These are phyloP conservation scores for Drosophila rhopaloa DNA, from an alignment of 1,140 invertebrate genomes.

Conservation along the genomic window DNA sequence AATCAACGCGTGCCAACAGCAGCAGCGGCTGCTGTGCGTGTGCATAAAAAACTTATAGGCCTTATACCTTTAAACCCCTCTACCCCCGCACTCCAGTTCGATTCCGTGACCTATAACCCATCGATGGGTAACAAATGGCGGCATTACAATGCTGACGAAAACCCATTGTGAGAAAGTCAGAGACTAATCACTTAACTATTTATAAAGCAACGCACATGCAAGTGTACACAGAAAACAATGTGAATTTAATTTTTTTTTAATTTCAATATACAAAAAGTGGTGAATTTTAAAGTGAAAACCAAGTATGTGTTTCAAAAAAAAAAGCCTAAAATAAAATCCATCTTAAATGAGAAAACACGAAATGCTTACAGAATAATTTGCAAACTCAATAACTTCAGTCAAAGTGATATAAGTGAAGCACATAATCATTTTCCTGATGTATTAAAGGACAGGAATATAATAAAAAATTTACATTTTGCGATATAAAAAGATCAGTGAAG, in stretches of 20 bases:
- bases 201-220: constrained; percentile 34
- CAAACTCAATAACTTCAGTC: no score
- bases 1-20: constrained; percentile 62
- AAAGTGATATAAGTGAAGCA: no score
- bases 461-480: no score
- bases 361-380: no score
- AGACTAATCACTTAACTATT: constrained; percentile 53
- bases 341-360: no score
- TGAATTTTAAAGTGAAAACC: neutral
- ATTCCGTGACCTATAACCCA: constrained; percentile 30
- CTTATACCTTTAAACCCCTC: neutral
- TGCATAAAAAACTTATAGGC: constrained; percentile 49
- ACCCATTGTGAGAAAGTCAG: constrained; percentile 24
- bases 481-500: no score
- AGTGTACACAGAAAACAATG: constrained; percentile 16
- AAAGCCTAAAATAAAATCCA: no score
- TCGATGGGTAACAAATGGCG: constrained; percentile 26
- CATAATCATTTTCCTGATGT: no score
- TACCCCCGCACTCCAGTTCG: neutral
- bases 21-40: constrained; percentile 51
- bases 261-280: neutral
- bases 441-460: no score
- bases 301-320: neutral
- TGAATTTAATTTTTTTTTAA: neutral
- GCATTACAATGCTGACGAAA: constrained; percentile 8